Percentiles rank a stretch among this genome's conserved stretches.
phyloP scores from a whole-genome alignment of 2,797 vertebrate species.

The Gallirallus australis region DNA sequence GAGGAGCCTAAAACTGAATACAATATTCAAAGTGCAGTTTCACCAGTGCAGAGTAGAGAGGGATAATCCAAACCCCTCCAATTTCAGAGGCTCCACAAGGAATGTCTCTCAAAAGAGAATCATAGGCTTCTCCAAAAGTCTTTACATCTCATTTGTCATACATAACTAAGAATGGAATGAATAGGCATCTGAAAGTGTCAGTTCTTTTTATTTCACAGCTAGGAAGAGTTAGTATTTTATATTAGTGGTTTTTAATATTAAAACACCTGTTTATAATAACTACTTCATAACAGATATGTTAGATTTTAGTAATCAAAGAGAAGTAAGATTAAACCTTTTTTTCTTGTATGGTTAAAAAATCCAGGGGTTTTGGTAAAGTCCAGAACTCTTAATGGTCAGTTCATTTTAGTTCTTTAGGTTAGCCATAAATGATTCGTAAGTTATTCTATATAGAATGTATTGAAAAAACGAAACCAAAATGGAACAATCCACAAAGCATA shows the following conservation, averaged over 20 bases:
- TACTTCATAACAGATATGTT: not conserved
- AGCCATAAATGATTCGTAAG: not conserved
- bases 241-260: not conserved
- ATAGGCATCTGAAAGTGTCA: not conserved
- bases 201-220: not conserved
- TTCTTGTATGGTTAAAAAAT: not conserved
- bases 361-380: not conserved
- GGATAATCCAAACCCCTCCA: not conserved
- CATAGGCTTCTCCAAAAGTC: not conserved
- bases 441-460: not conserved
- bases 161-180: not conserved
- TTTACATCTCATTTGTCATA: not conserved
- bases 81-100: not conserved
- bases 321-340: not conserved
- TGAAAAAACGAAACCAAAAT: not conserved
- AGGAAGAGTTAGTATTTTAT: not conserved
- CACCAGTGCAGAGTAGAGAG: not conserved
- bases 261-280: not conserved
- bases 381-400: not conserved
- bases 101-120: not conserved
- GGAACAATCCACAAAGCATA: no score
- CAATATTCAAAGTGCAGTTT: accelerated
- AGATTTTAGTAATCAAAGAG: not conserved
- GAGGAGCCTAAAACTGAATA: not conserved
- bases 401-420: not conserved